Base-by-base conservation (phyloP, 2,888 invertebrate genomes). In the Rhopalosiphum nymphaeae region DNA sequence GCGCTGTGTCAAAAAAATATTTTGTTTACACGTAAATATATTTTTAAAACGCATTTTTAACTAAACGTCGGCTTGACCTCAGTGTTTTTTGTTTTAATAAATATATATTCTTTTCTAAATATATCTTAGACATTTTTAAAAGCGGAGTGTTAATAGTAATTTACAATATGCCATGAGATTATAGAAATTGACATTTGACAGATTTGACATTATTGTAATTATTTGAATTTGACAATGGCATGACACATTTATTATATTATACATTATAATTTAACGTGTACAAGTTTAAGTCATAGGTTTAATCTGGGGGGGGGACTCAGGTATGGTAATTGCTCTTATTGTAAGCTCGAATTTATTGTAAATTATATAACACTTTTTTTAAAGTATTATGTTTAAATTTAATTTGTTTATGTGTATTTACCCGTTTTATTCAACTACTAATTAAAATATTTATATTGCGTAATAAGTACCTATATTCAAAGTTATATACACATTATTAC, bases 1-100 rank as follows among this genome's bases (percentile, higher is more conserved):
- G 89, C 93, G 25, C 21, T 21, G 26, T 49, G 16, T 67, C 92
- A 92, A 89, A 93, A 91, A 56, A 21, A 57, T 67, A 61, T 92
- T 88, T 88, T 56, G 88, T 93, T 89, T 44, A 89, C 88, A 56
- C 53, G 78, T 53, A 36, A 49, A 87, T 44, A 87, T 92, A 84
- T 42, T 49, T 53, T 49, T 53, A 56, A 91, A 91, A 84, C 61
- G 46, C n/a, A 87, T 25, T 87, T 86, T 92, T 57, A 26, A 36
- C 87, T 92, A 49, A 87, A 36, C n/a, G 44, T 16, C 16, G 9
- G 36, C 56, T 88, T 36, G 88, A 56, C 36, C 89, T 57, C 56
- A 90, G 61, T 86, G 86, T 86, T 86, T 29, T 29, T 86, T 86
- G 29, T 78, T 36, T 78, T 78, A 78, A 78, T 78, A 21, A 46